Percentiles rank a stretch among this genome's conserved stretches.
Conservation (phyloP, 2,888 invertebrate genomes). For the Tenthredo notha region DNA sequence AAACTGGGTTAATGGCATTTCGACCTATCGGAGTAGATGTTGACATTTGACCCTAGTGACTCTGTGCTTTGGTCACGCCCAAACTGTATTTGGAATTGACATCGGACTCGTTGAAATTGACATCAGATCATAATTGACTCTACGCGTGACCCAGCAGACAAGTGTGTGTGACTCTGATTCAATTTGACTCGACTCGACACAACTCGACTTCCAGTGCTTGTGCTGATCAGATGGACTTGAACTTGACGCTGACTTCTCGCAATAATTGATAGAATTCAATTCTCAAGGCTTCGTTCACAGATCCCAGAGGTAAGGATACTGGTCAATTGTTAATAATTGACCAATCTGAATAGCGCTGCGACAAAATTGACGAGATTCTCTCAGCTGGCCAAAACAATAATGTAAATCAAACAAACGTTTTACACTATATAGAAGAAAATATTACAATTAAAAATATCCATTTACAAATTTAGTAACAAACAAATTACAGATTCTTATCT, state of each 20-base stretch:
- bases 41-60: conserved; percentile 76
- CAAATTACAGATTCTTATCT: conserved; percentile 66
- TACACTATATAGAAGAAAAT: conserved; percentile 70
- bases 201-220: conserved; percentile 77
- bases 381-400: conserved; percentile 67
- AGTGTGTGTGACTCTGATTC: conserved; percentile 72
- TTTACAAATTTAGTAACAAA: conserved; percentile 58
- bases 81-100: conserved; percentile 65
- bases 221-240: conserved; percentile 71
- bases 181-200: conserved; percentile 70
- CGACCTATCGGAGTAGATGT: conserved; percentile 71
- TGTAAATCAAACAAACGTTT: conserved; percentile 65
- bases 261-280: conserved; percentile 65
- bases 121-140: conserved; percentile 73
- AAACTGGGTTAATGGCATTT: conserved; percentile 79
- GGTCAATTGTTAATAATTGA: conserved; percentile 70
- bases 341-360: conserved; percentile 73
- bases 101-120: conserved; percentile 61
- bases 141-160: conserved; percentile 78
- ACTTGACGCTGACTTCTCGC: conserved; percentile 73
- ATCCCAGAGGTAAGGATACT: conserved; percentile 67
- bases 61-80: conserved; percentile 77
- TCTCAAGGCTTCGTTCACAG: conserved; percentile 65
- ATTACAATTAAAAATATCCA: conserved; percentile 67
- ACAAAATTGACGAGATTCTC: conserved; percentile 69